Conservation (phyloP, 1,140 invertebrate species). For the Euschistus heros region DNA sequence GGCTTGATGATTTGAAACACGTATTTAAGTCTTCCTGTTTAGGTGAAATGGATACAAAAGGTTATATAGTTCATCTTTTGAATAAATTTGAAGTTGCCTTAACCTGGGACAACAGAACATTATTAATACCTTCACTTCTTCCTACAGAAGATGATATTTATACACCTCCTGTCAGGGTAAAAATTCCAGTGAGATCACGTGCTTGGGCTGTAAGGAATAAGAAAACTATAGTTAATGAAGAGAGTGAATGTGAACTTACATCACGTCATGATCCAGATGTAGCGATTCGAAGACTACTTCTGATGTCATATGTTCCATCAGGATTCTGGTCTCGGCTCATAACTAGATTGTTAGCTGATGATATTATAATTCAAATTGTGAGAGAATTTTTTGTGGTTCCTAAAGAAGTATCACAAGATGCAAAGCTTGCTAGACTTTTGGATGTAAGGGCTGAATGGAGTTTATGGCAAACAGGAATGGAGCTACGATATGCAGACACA, state of each 20-base stretch:
- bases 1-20: conserved; percentile 82
- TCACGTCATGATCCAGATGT: conserved; percentile 43
- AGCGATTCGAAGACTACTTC: conserved; percentile 55
- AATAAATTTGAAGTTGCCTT: conserved; percentile 97
- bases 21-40: conserved; percentile 69
- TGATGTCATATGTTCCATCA: conserved; percentile 94
- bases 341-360: conserved; percentile 82
- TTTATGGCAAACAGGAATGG: conserved; percentile 90
- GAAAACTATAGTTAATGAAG: conserved; percentile 27
- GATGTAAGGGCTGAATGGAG: conserved; percentile 78
- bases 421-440: conserved; percentile 47
- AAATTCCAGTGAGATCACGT: conserved; percentile 43
- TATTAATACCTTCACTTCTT: conserved; percentile 85
- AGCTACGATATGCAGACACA: conserved; percentile 70
- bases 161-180: conserved; percentile 30
- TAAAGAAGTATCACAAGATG: conserved; percentile 51
- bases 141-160: conserved; percentile 64
- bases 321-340: conserved; percentile 96
- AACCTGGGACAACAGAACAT: conserved; percentile 85
- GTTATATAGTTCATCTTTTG: conserved; percentile 76
- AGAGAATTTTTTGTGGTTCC: conserved; percentile 53
- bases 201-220: conserved; percentile 40
- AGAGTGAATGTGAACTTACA: conserved; percentile 32
- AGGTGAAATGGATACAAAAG: conserved; percentile 41
- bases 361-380: conserved; percentile 73